A percentile compares a stretch with the other conserved stretches of the same genome.
phyloP scores from a whole-genome alignment of 2,888 invertebrate species.

The Pedicia rivosa region DNA sequence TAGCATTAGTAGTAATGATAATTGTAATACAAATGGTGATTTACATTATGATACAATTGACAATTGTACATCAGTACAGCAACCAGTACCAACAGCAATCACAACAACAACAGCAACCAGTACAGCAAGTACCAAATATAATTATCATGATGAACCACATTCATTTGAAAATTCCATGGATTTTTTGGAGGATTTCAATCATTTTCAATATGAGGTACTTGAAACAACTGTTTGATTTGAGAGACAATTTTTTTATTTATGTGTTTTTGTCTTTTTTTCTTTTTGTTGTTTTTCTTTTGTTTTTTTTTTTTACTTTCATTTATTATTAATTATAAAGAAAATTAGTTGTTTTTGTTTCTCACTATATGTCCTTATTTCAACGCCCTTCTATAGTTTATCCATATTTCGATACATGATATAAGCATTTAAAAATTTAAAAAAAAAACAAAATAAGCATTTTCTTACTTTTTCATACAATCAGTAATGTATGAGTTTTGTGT shows the following conservation, averaged over 20 bases:
- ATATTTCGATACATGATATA: too few relatives aligned
- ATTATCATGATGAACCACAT: slow-evolving; percentile 19
- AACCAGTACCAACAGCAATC: too few relatives aligned
- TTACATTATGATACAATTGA: slow-evolving; percentile 17
- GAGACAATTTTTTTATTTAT: slow-evolving; percentile 19
- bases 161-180: slow-evolving; percentile 21
- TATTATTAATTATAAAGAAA: too few relatives aligned
- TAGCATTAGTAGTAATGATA: too few relatives aligned
- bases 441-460: too few relatives aligned
- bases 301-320: too few relatives aligned
- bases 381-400: background rate
- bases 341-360: background rate
- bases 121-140: slow-evolving; percentile 11
- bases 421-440: too few relatives aligned
- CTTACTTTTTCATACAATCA: too few relatives aligned
- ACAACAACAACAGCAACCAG: too few relatives aligned
- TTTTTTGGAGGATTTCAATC: slow-evolving; percentile 18
- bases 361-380: background rate
- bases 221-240: slow-evolving; percentile 46
- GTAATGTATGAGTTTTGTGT: too few relatives aligned
- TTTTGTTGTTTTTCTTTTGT: background rate
- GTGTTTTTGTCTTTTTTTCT: slow-evolving; percentile 36
- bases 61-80: too few relatives aligned
- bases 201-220: slow-evolving; percentile 39
- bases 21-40: too few relatives aligned